Evolutionary conservation across 2,888 invertebrate genomes (phyloP).

Genomic region (Pherbina coryleti): DNA sequence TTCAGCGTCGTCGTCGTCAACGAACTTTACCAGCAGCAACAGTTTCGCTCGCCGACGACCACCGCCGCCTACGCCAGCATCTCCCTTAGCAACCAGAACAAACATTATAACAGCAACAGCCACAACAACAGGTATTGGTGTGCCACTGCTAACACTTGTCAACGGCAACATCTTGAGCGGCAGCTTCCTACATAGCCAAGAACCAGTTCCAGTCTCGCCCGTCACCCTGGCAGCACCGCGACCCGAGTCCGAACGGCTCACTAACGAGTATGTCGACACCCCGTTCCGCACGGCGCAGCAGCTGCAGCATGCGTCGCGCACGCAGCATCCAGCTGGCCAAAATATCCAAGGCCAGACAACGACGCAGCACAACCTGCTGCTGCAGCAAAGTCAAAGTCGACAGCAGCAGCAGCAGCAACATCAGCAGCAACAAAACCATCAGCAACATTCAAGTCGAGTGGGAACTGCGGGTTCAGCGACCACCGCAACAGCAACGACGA

Average conservation of each 20-base stretch:
- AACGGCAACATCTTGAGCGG: constrained; percentile 50
- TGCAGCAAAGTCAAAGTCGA: constrained; percentile 72
- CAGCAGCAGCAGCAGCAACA: constrained; percentile 71
- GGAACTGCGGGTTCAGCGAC: constrained; percentile 53
- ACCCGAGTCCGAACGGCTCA: constrained; percentile 86
- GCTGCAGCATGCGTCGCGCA: constrained; percentile 71
- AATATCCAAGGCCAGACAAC: constrained; percentile 71
- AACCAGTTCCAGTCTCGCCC: constrained; percentile 64
- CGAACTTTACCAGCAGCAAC: constrained; percentile 58
- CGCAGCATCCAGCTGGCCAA: constrained; percentile 68
- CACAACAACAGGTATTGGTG: constrained; percentile 54
- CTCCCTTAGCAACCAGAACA: constrained; percentile 49
- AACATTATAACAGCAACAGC: constrained; percentile 50
- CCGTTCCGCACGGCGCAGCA: constrained; percentile 75
- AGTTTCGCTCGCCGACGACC: constrained; percentile 68
- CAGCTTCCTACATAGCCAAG: constrained; percentile 65
- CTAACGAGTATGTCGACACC: constrained; percentile 95
- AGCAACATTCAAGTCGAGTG: constrained; percentile 57
- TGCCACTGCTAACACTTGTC: constrained; percentile 49
- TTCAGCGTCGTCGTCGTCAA: constrained; percentile 60
- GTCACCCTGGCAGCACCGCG: constrained; percentile 78
- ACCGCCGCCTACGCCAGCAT: constrained; percentile 54
- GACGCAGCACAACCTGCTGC: constrained; percentile 71
- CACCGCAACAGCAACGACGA: constrained; percentile 33
- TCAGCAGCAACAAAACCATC: constrained; percentile 53